phyloP scores from a whole-genome alignment of 2,888 invertebrate species.

The Leptinotarsa haldemani region DNA sequence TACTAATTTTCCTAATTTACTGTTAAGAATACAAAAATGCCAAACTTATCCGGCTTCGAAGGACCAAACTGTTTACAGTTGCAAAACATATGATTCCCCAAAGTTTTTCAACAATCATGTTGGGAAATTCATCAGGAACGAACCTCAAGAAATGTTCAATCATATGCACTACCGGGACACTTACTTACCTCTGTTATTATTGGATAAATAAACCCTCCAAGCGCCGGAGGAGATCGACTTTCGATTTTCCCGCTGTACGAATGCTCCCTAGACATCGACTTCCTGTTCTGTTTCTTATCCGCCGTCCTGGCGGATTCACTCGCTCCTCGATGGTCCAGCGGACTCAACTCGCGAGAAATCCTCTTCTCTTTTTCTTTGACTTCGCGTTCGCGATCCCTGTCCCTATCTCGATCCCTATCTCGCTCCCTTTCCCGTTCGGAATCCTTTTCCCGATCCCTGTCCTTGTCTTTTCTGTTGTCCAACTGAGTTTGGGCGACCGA shows the following conservation, averaged over 20 bases:
- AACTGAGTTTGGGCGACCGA: constrained; percentile 60
- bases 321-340: constrained; percentile 68
- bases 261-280: constrained; percentile 57
- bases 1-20: no score
- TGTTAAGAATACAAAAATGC: no score
- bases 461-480: constrained; percentile 65
- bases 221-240: constrained; percentile 62
- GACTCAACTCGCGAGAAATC: constrained; percentile 65
- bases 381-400: constrained; percentile 63
- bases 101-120: no score
- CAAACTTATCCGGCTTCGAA: no score
- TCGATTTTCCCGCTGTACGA: constrained; percentile 57
- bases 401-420: constrained; percentile 36
- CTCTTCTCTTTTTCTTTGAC: constrained; percentile 26
- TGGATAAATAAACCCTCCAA: constrained; percentile 70
- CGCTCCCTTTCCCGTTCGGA: constrained; percentile 27
- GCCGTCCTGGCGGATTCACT: constrained; percentile 55
- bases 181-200: constrained; percentile 68
- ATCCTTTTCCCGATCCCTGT: constrained; percentile 49
- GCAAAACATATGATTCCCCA: no score
- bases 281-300: constrained; percentile 60
- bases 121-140: no score
- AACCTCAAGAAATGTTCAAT: no score
- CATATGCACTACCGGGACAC: no score
- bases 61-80: no score